A percentile compares a stretch with the other conserved stretches of the same genome.
Evolutionary conservation across 2,113 vertebrate genomes (phyloP).

Genomic region (Pan troglodytes): NHGRI_mPanTro3-v2.1_pri NC_072411.2:50541001-50541500

Average conservation of each 20-base stretch:
- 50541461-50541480: background rate
- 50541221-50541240: background rate
- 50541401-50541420: slow-evolving; percentile 95
- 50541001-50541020: background rate
- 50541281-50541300: slow-evolving; percentile 48
- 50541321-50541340: slow-evolving; percentile 82
- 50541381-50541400: slow-evolving; percentile 95
- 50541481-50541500: slow-evolving; percentile 23
- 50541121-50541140: background rate
- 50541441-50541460: background rate
- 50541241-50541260: background rate
- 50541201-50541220: background rate
- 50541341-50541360: slow-evolving; percentile 96
- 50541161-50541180: background rate
- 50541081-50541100: slow-evolving; percentile 39
- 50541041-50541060: background rate
- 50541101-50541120: slow-evolving; percentile 44
- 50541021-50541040: background rate
- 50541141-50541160: background rate
- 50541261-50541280: slow-evolving; percentile 57
- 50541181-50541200: background rate
- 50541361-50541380: slow-evolving; percentile 98
- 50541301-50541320: slow-evolving; percentile 80
- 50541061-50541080: slow-evolving; percentile 11
- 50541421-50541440: slow-evolving; percentile 82